phyloP scores from a whole-genome alignment of 2,797 vertebrate genomes.

The Dendrocincla tyrannina region DNA sequence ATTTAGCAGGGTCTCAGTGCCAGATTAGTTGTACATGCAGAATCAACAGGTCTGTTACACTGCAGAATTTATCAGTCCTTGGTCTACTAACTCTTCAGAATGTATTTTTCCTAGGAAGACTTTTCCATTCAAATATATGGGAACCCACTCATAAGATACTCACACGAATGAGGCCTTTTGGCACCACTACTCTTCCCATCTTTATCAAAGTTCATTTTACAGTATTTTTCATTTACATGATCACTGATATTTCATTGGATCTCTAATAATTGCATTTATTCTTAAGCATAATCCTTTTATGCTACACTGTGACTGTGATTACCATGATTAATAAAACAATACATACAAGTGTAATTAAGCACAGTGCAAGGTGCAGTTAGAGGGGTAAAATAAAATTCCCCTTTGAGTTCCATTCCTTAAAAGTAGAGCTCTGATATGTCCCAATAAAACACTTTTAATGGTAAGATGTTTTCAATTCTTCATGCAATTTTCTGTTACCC shows the following conservation, averaged over 20 bases:
- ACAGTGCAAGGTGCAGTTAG: background rate
- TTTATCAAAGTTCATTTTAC: background rate
- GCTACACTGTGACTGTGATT: background rate
- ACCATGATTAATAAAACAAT: background rate
- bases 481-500: background rate
- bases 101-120: background rate
- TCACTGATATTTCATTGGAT: background rate
- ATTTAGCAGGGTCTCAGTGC: accelerated
- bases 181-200: accelerated
- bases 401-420: background rate
- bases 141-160: background rate
- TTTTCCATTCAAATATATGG: background rate
- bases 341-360: background rate
- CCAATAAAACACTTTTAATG: background rate
- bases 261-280: background rate
- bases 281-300: background rate
- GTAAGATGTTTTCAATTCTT: background rate
- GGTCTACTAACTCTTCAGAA: background rate
- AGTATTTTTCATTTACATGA: background rate
- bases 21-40: accelerated
- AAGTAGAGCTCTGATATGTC: background rate
- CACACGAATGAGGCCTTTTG: background rate
- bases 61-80: background rate
- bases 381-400: background rate
- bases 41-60: background rate